These are phyloP conservation scores for Bubalus kerabau DNA, from an alignment of 2,113 vertebrate genomes.

Conservation along the genomic window DNA sequence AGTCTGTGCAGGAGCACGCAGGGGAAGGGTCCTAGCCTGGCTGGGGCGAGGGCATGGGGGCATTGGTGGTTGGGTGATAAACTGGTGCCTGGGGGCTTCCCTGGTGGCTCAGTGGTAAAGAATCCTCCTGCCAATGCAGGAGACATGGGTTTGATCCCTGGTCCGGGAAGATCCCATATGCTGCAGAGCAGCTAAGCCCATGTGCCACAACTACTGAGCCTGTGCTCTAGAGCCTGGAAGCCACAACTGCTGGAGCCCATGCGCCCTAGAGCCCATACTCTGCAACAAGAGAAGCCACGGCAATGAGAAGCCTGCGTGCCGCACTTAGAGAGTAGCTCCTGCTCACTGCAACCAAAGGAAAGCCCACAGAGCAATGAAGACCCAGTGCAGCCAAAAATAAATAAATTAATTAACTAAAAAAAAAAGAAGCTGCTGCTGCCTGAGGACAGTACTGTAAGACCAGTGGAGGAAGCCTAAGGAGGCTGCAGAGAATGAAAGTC, in stretches of 20 bases:
- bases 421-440: neutral
- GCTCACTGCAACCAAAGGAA: neutral
- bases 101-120: neutral
- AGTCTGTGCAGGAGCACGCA: neutral
- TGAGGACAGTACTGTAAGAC: neutral
- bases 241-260: neutral
- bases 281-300: neutral
- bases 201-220: neutral
- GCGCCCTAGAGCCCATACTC: neutral
- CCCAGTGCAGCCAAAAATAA: neutral
- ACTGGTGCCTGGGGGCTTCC: neutral
- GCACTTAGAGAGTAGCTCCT: neutral
- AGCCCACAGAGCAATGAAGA: neutral
- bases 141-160: neutral
- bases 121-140: neutral
- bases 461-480: neutral
- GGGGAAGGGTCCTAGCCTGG: neutral
- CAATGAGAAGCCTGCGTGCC: neutral
- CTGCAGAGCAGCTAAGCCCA: neutral
- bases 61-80: neutral
- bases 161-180: neutral
- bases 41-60: neutral
- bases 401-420: neutral
- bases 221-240: neutral
- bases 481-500: neutral